phyloP scores from a whole-genome alignment of 2,888 invertebrate genomes.

The Liopterus haemorrhoidalis region DNA sequence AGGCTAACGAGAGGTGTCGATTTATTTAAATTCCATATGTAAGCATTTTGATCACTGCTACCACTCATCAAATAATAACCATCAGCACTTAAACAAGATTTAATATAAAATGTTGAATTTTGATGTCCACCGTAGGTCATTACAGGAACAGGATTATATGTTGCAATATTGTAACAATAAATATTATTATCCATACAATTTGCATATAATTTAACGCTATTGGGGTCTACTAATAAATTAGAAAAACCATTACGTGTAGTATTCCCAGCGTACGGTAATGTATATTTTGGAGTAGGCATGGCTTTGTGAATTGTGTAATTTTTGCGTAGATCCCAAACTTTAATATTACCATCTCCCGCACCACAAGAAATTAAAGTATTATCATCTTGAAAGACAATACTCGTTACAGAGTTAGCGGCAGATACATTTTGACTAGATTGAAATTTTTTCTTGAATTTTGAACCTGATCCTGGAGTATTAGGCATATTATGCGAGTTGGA shows the following conservation, averaged over 20 bases:
- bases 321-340: conserved; percentile 74
- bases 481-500: conserved; percentile 56
- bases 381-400: conserved; percentile 76
- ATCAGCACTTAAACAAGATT: conserved; percentile 74
- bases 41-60: conserved; percentile 80
- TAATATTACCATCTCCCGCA: conserved; percentile 75
- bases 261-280: conserved; percentile 67
- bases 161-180: conserved; percentile 75
- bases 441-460: conserved; percentile 40
- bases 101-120: conserved; percentile 78
- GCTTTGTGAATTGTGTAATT: conserved; percentile 65
- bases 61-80: conserved; percentile 78
- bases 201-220: conserved; percentile 66
- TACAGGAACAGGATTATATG: conserved; percentile 60
- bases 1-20: conserved; percentile 64
- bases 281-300: conserved; percentile 65
- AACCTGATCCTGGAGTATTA: conserved; percentile 52
- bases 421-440: conserved; percentile 38
- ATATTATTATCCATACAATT: conserved; percentile 83
- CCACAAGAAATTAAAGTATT: conserved; percentile 76
- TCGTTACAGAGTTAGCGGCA: conserved; percentile 71
- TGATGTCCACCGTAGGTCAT: conserved; percentile 66
- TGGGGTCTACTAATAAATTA: conserved; percentile 67
- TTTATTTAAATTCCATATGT: conserved; percentile 71
- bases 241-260: conserved; percentile 70